Conservation (phyloP, 2,797 vertebrate genomes). For the Pristis pectinata region DNA sequence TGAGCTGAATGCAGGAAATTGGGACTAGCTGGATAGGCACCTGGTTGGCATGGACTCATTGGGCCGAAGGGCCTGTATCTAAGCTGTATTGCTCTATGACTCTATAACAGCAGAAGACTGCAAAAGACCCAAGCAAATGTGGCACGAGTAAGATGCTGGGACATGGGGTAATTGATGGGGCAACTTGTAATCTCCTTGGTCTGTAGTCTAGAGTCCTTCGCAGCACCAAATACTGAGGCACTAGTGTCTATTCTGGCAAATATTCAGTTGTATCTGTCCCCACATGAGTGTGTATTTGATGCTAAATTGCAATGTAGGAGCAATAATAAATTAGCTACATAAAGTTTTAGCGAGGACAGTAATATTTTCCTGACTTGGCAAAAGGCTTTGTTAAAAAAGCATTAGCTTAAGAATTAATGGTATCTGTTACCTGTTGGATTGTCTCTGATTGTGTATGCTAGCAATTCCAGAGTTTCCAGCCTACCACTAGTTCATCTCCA, state of each 20-base stretch:
- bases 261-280: neutral
- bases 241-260: neutral
- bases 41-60: no score
- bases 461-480: no score
- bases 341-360: neutral
- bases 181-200: neutral
- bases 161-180: neutral
- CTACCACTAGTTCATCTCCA: no score
- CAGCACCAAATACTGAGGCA: neutral
- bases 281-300: neutral
- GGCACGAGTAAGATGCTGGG: neutral
- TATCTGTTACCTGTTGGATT: no score
- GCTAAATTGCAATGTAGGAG: neutral
- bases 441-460: no score
- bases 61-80: no score
- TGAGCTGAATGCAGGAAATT: no score
- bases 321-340: neutral
- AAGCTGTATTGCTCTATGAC: no score
- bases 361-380: neutral
- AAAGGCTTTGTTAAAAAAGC: neutral
- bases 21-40: no score
- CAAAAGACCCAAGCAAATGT: neutral
- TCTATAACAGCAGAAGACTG: neutral
- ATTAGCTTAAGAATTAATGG: neutral
- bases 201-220: no score